Percentiles rank a stretch among this genome's conserved stretches.
Evolutionary conservation across 2,888 invertebrate species (phyloP).

Genomic region (Slavum lentiscoides): DNA sequence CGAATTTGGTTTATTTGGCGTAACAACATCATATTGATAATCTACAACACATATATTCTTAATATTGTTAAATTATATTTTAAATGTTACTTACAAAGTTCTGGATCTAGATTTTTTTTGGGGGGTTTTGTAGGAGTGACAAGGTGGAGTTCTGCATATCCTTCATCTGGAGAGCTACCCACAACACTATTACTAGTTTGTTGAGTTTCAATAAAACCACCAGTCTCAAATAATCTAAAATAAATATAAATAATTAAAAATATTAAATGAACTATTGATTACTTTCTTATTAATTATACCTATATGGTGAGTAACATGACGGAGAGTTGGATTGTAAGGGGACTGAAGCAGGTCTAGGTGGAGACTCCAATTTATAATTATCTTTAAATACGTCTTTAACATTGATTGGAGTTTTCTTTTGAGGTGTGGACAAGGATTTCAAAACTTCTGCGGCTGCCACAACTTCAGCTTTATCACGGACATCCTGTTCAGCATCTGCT

Average conservation of each 20-base stretch:
- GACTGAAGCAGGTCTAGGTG: constrained; percentile 56
- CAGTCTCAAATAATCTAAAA: constrained; percentile 42
- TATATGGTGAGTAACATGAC: constrained; percentile 52
- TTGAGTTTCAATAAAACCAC: constrained; percentile 43
- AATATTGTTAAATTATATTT: background rate
- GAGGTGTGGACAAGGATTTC: constrained; percentile 54
- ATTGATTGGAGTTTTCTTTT: constrained; percentile 32
- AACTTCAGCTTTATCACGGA: constrained; percentile 42
- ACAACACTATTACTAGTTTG: constrained; percentile 39
- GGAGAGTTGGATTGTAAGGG: constrained; percentile 55
- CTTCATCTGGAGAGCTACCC: constrained; percentile 55
- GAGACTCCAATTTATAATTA: constrained; percentile 55
- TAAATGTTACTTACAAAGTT: constrained; percentile 27
- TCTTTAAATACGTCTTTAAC: constrained; percentile 53
- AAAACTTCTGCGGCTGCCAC: constrained; percentile 50
- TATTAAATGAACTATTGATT: background rate
- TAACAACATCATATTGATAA: constrained; percentile 27
- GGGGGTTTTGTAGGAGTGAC: constrained; percentile 36
- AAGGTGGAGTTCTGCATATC: constrained; percentile 54
- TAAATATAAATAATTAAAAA: background rate
- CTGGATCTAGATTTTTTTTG: constrained; percentile 16
- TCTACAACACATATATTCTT: background rate
- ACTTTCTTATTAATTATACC: constrained; percentile 9
- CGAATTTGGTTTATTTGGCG: constrained; percentile 31
- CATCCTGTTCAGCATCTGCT: constrained; percentile 39